Base-by-base conservation (phyloP, 2,797 vertebrate species). In the Sparidentex hasta region DNA sequence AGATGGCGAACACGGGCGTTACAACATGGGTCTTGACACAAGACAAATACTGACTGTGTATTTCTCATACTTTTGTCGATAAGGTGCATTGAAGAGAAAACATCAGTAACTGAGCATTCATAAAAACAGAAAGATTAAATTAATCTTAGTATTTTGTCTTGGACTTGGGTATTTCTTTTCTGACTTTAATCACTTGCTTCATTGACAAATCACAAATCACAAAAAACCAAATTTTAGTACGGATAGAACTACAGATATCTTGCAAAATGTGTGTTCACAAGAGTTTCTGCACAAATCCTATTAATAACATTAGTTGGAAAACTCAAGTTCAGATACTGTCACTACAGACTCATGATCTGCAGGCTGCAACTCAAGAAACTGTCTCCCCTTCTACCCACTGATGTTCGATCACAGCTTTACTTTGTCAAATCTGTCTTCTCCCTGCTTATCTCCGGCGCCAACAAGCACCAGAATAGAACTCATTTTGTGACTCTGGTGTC, bases 351-450 rank as follows among this genome's bases (percentile, higher is more conserved):
- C 48, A 3, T 51, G 21, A 81, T 81, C 68, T 77, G 78, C 67
- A 72, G 63, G 65, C 71, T 81, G 44, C 71, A 82, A 27, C 74
- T 72, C 47, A 80, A 78, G 41, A 86, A 76, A 69, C 51, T 64
- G 75, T 65, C 64, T 66, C 71, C 64, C 29, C 65, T 9, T 13
- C 56, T 65, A 58, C 79, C 64, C 76, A 88, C 76, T 80, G 74
- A 87, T 82, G 75, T 72, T 80, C 51, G n/a, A 80, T 87, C 68
- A 33, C 58, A 72, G 86, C 73, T 74, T 84, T 71, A 64, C 67
- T 83, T 84, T 76, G 73, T 83, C 59, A 86, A 67, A 86, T 87
- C 56, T 64, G 29, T 74, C 69, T 61, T 68, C 56, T 46, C 58
- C 38, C 46, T 21, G 58, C 69, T 72, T 25, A 63, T 74, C 74